Evolutionary conservation across 1,140 invertebrate species (phyloP).

Genomic region (Chrysomallon squamiferum): DNA sequence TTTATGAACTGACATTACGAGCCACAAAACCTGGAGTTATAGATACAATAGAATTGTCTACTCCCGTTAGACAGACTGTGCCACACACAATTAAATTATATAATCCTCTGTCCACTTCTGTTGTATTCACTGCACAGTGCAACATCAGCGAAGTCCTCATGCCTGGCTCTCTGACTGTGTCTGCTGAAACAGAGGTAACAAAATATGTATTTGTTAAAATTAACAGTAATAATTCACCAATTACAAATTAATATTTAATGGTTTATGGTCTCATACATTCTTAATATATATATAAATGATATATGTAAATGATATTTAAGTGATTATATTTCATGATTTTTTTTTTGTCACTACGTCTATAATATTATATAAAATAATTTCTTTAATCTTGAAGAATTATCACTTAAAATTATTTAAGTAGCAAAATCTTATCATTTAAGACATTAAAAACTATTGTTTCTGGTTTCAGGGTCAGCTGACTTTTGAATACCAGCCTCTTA

Average conservation of each 20-base stretch:
- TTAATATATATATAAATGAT: neutral
- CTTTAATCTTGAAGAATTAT: too few species aligned
- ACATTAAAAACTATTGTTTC: too few species aligned
- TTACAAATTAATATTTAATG: neutral
- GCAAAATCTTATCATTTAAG: too few species aligned
- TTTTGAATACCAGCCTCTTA: slow-evolving; percentile 62
- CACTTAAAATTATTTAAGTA: too few species aligned
- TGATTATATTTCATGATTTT: too few species aligned
- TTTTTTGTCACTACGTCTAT: too few species aligned
- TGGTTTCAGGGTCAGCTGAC: slow-evolving; percentile 58
- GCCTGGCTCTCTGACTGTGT: slow-evolving; percentile 52
- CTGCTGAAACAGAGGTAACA: slow-evolving; percentile 55
- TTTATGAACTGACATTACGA: slow-evolving; percentile 58
- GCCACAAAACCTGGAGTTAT: slow-evolving; percentile 56
- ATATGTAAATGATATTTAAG: neutral
- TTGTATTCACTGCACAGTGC: slow-evolving; percentile 50
- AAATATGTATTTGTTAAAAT: neutral
- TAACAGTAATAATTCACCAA: neutral
- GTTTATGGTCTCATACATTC: neutral
- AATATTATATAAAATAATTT: too few species aligned
- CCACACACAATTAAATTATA: slow-evolving; percentile 54
- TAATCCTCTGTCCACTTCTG: slow-evolving; percentile 55
- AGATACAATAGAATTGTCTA: slow-evolving; percentile 53
- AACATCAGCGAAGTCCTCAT: slow-evolving; percentile 55
- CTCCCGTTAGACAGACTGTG: slow-evolving; percentile 58